phyloP scores from a whole-genome alignment of 2,888 invertebrate genomes.

The Colostygia pectinataria region DNA sequence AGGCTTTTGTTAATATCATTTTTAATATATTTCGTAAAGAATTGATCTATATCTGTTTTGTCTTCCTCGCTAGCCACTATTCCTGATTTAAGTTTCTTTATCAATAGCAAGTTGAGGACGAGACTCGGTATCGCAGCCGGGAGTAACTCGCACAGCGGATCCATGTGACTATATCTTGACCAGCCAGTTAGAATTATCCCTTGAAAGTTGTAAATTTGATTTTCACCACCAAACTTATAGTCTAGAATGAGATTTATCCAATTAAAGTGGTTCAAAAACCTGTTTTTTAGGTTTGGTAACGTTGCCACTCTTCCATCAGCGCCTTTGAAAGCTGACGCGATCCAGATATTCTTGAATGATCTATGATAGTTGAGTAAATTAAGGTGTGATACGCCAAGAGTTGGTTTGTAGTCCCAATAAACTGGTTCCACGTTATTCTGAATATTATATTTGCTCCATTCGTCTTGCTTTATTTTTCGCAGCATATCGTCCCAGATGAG shows the following conservation, averaged over 20 bases:
- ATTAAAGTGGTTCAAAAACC: constrained; percentile 87
- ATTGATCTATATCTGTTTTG: constrained; percentile 27
- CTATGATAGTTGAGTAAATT: constrained; percentile 51
- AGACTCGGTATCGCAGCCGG: constrained; percentile 85
- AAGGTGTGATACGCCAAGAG: constrained; percentile 46
- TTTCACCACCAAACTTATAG: constrained; percentile 68
- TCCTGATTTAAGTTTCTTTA: constrained; percentile 56
- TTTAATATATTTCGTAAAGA: constrained; percentile 40
- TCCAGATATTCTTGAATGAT: constrained; percentile 87
- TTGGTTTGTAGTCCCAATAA: constrained; percentile 86
- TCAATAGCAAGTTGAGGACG: constrained; percentile 80
- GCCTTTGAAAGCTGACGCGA: constrained; percentile 93
- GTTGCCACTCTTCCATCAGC: constrained; percentile 81
- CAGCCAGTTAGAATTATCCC: constrained; percentile 89
- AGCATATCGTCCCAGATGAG: constrained; percentile 94
- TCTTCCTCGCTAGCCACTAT: constrained; percentile 24
- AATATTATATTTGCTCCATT: constrained; percentile 68
- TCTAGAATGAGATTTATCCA: constrained; percentile 85
- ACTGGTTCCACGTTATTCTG: constrained; percentile 84
- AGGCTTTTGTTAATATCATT: constrained; percentile 37
- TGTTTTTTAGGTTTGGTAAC: constrained; percentile 82
- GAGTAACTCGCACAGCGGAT: constrained; percentile 85
- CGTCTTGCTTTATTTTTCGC: constrained; percentile 75
- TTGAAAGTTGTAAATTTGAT: constrained; percentile 63
- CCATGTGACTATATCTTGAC: constrained; percentile 87